Conservation (phyloP, 2,113 vertebrate species). For the Apistogramma diplotaenia region DNA sequence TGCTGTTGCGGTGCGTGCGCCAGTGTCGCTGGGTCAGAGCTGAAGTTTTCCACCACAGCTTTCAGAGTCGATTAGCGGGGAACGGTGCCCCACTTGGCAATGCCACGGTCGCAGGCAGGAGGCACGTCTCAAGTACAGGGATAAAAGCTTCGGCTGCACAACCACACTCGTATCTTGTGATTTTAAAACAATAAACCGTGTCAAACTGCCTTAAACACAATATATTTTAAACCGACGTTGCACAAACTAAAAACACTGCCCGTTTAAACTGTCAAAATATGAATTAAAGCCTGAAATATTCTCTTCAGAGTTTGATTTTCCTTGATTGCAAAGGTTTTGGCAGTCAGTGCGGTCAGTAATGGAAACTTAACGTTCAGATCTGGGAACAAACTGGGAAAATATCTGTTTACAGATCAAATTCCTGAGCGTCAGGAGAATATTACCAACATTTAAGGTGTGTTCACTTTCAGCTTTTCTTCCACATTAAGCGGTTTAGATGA, state of each 20-base stretch:
- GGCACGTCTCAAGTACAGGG: not conserved
- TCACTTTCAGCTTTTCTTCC: not conserved
- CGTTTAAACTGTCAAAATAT: not conserved
- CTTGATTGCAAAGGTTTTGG: not conserved
- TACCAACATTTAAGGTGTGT: not conserved
- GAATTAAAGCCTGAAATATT: not conserved
- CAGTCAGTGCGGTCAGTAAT: not conserved
- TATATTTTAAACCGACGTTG: not conserved
- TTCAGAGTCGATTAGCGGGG: constrained; percentile 51
- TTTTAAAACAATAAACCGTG: not conserved
- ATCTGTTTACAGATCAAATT: constrained; percentile 1
- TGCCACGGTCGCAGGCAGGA: not conserved
- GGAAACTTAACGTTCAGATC: not conserved
- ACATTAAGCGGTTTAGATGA: not conserved
- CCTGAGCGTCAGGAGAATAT: not conserved
- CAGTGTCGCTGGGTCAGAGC: constrained; percentile 47
- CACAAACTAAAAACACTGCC: not conserved
- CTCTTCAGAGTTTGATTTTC: not conserved
- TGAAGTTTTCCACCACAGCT: constrained; percentile 43
- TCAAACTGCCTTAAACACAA: not conserved
- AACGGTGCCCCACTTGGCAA: not conserved
- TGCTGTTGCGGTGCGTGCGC: constrained; percentile 23
- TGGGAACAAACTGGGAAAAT: not conserved
- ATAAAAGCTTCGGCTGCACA: constrained; percentile 4
- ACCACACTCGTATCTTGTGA: not conserved